Evolutionary conservation across 1,140 invertebrate genomes (phyloP), one percentile per base, ranked within the genome.

Genomic region (Lepidurus packardi): DNA sequence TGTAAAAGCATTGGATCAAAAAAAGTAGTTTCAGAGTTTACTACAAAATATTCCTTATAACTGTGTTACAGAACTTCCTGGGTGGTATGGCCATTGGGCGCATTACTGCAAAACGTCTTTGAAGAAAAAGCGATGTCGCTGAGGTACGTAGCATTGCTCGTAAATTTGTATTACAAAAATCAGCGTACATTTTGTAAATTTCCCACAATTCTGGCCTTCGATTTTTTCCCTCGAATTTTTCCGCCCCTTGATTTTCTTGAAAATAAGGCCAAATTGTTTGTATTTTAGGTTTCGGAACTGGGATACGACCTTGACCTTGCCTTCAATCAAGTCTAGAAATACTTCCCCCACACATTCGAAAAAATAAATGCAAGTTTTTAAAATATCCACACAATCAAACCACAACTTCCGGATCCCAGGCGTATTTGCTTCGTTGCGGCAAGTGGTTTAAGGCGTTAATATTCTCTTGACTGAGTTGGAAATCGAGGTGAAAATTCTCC

Each of bases 401-500:
- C 24, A 81, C 80, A 16, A 53, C 42, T 11, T 47, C 65, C 53
- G 92, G 91, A 85, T 93, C 87, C 92, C 92, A 93, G 34, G 90
- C 88, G 82, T 90, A 93, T 85, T 92, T 92, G 24, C 85, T 82
- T 47, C 85, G 84, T 25, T 82, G 82, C 73, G 85, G 83, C 24
- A 92, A 83, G 79, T 83, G 85, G 78, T 87, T 88, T n/a, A 93
- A 83, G 16, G 77, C 80, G 11, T 84, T 83, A 86, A 93, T 88
- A 73, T 90, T 87, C 25, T 86, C 82, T 13, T 87, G 82, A 25
- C 84, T 82, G 73, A 94, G 86, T 3, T 82, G 81, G 82, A 92
- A 92, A 82, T 91, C 85, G 6, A 93, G 82, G 65, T 90, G 82
- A 21, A 90, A 87, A 83, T 93, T 93, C 79, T 90, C 87, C 79